These are phyloP conservation scores for Mycalesis mineus DNA, from an alignment of 2,888 invertebrate genomes.

Conservation along the genomic window DNA sequence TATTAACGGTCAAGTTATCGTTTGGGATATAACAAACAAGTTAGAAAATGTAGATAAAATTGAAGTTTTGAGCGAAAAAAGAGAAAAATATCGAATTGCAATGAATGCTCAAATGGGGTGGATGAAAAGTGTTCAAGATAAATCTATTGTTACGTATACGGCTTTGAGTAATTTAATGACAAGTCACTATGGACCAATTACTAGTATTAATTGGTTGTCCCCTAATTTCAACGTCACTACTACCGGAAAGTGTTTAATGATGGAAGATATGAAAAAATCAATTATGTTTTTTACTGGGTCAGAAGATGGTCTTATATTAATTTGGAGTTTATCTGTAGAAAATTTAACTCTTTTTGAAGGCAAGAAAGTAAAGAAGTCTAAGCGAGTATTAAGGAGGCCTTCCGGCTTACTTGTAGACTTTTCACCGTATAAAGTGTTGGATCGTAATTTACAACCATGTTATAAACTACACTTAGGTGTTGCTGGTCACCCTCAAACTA, in stretches of 20 bases:
- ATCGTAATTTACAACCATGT: slow-evolving; percentile 80
- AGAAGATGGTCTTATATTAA: slow-evolving; percentile 82
- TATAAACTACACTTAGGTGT: slow-evolving; percentile 75
- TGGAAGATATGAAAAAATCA: slow-evolving; percentile 51
- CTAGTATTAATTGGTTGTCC: slow-evolving; percentile 83
- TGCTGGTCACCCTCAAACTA: slow-evolving; percentile 59
- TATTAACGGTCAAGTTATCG: slow-evolving; percentile 82
- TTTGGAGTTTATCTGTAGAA: slow-evolving; percentile 84
- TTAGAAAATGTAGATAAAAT: slow-evolving; percentile 80
- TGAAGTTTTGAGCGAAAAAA: slow-evolving; percentile 79
- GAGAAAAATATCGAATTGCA: slow-evolving; percentile 79
- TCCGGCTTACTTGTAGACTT: slow-evolving; percentile 77
- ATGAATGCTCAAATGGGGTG: slow-evolving; percentile 82
- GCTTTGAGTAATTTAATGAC: slow-evolving; percentile 79
- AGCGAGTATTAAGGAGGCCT: slow-evolving; percentile 73
- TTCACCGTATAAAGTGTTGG: slow-evolving; percentile 79
- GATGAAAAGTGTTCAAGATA: slow-evolving; percentile 81
- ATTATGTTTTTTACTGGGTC: slow-evolving; percentile 82
- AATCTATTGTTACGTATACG: slow-evolving; percentile 77
- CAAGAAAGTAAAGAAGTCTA: slow-evolving; percentile 62
- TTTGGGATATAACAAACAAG: slow-evolving; percentile 84
- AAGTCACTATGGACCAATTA: slow-evolving; percentile 82
- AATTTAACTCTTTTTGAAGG: slow-evolving; percentile 51
- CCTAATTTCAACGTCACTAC: slow-evolving; percentile 77
- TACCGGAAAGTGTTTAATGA: slow-evolving; percentile 74